A percentile compares a stretch with the other conserved stretches of the same genome.
These are phyloP conservation scores for Trichosurus vulpecula DNA, from an alignment of 2,797 vertebrate genomes.

Conservation along the genomic window DNA sequence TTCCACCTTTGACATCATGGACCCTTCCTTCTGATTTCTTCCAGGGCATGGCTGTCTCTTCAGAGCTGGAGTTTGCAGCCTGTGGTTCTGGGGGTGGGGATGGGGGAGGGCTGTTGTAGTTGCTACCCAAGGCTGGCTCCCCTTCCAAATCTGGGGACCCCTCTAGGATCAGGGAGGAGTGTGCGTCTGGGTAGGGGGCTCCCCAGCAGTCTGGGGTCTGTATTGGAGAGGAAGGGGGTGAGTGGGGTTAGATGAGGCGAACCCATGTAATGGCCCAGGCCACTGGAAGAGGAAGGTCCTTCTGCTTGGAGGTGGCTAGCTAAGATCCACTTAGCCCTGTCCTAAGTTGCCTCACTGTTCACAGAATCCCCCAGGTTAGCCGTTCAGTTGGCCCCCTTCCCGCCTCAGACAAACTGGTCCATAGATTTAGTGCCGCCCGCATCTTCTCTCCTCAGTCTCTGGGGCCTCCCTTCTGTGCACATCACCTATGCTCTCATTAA, in stretches of 20 bases:
- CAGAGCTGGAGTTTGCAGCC: conserved; percentile 18
- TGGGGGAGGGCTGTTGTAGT: conserved; percentile 50
- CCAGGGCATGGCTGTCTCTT: conserved; percentile 11
- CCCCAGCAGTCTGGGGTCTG: conserved; percentile 71
- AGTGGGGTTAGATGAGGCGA: conserved; percentile 69
- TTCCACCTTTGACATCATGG: conserved; percentile 44
- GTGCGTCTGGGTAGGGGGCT: conserved; percentile 64
- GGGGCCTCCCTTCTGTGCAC: neutral
- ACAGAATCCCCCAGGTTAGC: neutral
- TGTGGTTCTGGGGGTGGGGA: neutral
- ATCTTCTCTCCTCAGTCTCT: neutral
- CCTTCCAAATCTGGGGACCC: neutral
- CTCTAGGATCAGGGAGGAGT: conserved; percentile 49
- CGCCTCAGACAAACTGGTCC: neutral
- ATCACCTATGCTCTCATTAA: neutral
- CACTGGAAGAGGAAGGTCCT: conserved; percentile 22
- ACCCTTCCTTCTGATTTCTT: conserved; percentile 46
- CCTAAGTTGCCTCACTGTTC: neutral
- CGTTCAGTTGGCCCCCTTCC: neutral
- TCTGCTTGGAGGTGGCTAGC: neutral
- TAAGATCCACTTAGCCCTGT: too few relatives aligned
- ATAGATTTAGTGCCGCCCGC: neutral
- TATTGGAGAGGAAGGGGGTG: conserved; percentile 63
- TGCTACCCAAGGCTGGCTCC: conserved; percentile 35
- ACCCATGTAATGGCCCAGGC: conserved; percentile 43